Base-by-base conservation (phyloP, 2,888 invertebrate species). In the Crocallis elinguaria region DNA sequence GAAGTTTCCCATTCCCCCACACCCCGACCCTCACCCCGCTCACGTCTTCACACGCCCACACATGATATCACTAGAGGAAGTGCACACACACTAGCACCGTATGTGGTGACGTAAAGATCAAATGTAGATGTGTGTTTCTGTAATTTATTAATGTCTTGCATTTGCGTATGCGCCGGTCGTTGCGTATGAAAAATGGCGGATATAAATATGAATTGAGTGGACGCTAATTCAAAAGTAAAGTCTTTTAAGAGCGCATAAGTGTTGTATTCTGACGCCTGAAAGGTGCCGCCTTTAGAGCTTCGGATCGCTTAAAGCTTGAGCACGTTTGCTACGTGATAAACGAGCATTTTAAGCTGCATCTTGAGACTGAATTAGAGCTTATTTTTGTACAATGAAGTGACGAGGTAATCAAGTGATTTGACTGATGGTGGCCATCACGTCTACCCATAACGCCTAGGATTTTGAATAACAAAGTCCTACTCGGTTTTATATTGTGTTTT, bases 141-240 rank as follows among this genome's bases (percentile, higher is more conserved):
- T 88, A 81, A 88, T 86, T 86, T 88, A 88, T 88, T 87, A 84
- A 85, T 85, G 86, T 75, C 70, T 69, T 80, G 85, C 84, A 86
- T 86, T 87, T 84, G 84, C 86, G 82, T 84, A 81, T 85, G 80
- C 84, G 75, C 77, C 67, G 77, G 75, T 82, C 72, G 79, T 77
- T 82, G 80, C 70, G 74, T 66, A 81, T 85, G 83, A 86, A 86
- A 88, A 86, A 88, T 86, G 79, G 77, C 73, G 61, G 74, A 76
- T 82, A 82, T 83, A 81, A 85, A 86, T 85, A 83, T 76, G 77
- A 80, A 81, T 75, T 79, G 76, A 80, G 79, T 81, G 75, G 84
- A 79, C 74, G 73, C 77, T 82, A 83, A 84, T 84, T 84, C 74
- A 82, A 77, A 82, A 76, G 77, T 77, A 79, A 75, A 69, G 72